phyloP scores from a whole-genome alignment of 2,113 vertebrate species.

The Nannobrachium achirus region DNA sequence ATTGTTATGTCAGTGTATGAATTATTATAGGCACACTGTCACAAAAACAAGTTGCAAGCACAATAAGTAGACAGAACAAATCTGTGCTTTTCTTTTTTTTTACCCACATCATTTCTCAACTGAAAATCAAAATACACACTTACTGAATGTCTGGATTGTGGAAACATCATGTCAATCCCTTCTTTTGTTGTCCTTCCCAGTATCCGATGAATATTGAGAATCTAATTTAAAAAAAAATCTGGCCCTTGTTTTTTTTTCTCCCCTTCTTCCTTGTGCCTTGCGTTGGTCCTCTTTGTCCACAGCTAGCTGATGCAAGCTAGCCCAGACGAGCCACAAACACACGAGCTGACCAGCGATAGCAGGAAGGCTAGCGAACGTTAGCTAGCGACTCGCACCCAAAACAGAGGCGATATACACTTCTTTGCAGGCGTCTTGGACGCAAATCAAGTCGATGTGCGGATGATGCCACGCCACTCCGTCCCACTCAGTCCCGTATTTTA shows the following conservation, averaged over 20 bases:
- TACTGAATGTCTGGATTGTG: constrained; percentile 87
- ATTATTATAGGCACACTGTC: not conserved
- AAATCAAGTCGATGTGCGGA: constrained; percentile 9
- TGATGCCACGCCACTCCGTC: constrained; percentile 25
- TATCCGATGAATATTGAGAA: constrained; percentile 42
- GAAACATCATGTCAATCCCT: constrained; percentile 87
- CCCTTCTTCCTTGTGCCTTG: constrained; percentile 7
- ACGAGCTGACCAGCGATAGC: constrained; percentile 74
- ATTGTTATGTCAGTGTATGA: not conserved
- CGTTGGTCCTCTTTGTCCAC: constrained; percentile 71
- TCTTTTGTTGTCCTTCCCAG: constrained; percentile 64
- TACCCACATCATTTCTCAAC: not conserved
- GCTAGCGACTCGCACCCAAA: constrained; percentile 35
- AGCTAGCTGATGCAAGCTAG: constrained; percentile 47
- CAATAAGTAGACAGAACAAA: constrained; percentile 3
- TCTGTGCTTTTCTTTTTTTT: not conserved
- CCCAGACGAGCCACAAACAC: constrained; percentile 30
- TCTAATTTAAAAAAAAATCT: not conserved
- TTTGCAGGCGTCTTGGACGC: constrained; percentile 10
- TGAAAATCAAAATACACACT: constrained; percentile 51
- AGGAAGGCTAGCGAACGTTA: constrained; percentile 50
- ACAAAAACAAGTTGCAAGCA: constrained; percentile 28
- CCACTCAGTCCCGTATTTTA: constrained; percentile 16
- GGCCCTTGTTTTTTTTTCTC: not conserved
- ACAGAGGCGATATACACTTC: constrained; percentile 33